Evolutionary conservation across 1,140 invertebrate genomes (phyloP), one percentile per base, ranked within the genome.

Genomic region (Penaeus indicus): DNA sequence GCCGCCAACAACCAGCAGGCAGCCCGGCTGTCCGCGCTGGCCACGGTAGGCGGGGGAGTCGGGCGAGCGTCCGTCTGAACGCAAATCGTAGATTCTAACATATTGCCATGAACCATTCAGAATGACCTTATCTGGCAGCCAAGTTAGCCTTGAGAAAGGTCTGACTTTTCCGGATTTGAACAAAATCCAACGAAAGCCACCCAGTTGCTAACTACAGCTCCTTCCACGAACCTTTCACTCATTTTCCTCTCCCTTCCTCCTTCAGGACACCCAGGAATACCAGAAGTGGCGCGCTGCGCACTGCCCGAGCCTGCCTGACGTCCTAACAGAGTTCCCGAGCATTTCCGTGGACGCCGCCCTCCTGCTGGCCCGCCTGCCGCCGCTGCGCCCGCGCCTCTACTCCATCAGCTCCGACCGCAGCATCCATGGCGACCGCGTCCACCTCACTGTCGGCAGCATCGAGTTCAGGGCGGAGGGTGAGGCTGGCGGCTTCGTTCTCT

Each of bases 261-360:
- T 91, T 19, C 90, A 98, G 97, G 97, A 98, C 92, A 95, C 97
- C 0, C 94, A 95, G 10, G 95, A 96, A 3, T 99, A 99, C 91
- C 97, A 98, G 93, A 96, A 98, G 91, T 99, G 98, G 98, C 95
- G 97, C 91, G 96, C 97, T 91, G 97, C 95, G 93, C 94, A 95
- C 27, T 96, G 95, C 92, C 97, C 98, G 0, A 97, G 97, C 92
- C 92, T 99, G 13, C 92, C 97, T 1, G 97, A 98, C 93, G 96
- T 98, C 8, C 93, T 99, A 22, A 94, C 97, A 91, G 95, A 98
- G 93, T 99, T 99, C 92, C 95, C 96, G 19, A 97, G 97, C 0
- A 95, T 98, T 0, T 94, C 94, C 84, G 96, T 97, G 3, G 95
- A 95, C 64, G 96, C 97, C 0, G 95, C 96, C 0, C 93, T 99